Conservation (phyloP, 2,113 vertebrate species). For the Corythornis cristatus region DNA sequence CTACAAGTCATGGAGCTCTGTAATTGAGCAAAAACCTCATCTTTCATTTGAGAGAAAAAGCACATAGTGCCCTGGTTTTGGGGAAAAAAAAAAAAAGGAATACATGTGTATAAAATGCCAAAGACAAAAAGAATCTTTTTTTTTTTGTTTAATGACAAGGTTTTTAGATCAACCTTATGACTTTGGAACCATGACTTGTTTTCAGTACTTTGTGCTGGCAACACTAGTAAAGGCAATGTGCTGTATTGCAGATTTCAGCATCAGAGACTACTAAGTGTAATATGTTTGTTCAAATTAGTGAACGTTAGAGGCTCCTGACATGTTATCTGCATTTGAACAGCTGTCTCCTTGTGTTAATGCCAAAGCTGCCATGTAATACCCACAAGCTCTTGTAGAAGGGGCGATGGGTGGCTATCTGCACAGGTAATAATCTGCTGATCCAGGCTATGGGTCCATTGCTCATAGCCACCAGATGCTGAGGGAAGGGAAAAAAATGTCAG, state of each 20-base stretch:
- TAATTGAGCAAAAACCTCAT: neutral
- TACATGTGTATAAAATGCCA: neutral
- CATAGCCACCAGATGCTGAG: rapidly evolving
- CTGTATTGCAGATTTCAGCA: neutral
- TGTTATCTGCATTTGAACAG: neutral
- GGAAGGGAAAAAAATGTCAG: neutral
- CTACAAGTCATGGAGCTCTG: neutral
- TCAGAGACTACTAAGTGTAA: neutral
- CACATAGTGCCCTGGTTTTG: neutral
- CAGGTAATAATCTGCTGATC: neutral
- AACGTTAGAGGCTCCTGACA: neutral
- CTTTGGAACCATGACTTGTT: neutral
- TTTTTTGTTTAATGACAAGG: neutral
- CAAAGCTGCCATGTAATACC: neutral
- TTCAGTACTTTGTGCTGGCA: neutral
- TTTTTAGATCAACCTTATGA: neutral
- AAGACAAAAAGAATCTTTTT: neutral
- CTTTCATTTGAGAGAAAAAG: neutral
- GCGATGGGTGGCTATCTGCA: rapidly evolving
- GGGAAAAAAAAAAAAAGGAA: neutral
- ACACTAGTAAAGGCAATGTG: neutral
- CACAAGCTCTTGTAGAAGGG: neutral
- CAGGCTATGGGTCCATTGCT: neutral
- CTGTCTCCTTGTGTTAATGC: neutral
- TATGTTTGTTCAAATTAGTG: neutral